Evolutionary conservation across 1,140 invertebrate species (phyloP).

Genomic region (Ips typographus): DNA sequence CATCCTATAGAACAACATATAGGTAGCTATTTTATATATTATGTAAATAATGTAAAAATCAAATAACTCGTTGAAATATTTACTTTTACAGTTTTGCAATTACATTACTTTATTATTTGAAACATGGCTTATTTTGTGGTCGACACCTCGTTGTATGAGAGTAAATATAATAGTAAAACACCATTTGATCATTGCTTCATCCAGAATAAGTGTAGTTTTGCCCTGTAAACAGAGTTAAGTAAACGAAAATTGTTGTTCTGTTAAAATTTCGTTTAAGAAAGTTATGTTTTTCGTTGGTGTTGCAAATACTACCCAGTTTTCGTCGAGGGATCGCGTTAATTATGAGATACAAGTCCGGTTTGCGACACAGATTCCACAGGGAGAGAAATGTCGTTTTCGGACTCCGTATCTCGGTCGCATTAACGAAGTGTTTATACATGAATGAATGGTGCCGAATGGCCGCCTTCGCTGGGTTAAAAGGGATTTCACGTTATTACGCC

Average conservation of each 20-base stretch:
- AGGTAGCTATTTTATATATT: no score
- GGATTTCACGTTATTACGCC: slow-evolving; percentile 25
- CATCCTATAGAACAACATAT: no score
- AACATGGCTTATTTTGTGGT: no score
- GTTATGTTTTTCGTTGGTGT: background rate
- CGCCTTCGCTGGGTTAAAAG: slow-evolving; percentile 23
- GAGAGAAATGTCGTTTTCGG: slow-evolving; percentile 14
- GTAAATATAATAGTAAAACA: no score
- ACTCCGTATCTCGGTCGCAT: slow-evolving; percentile 20
- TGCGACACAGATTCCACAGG: slow-evolving; percentile 29
- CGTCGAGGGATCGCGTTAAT: slow-evolving; percentile 36
- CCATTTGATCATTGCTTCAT: no score
- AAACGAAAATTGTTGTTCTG: background rate
- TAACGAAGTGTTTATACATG: slow-evolving; percentile 32
- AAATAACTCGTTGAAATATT: no score
- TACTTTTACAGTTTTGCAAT: no score
- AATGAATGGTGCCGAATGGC: slow-evolving; percentile 30
- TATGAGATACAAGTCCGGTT: slow-evolving; percentile 41
- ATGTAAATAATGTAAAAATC: no score
- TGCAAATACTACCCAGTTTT: slow-evolving; percentile 29
- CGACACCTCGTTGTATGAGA: no score
- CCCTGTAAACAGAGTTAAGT: background rate
- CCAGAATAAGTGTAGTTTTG: no score
- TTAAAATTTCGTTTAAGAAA: slow-evolving; percentile 3
- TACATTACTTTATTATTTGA: no score